These are phyloP conservation scores for Hypsopygia costalis DNA, from an alignment of 2,888 invertebrate species.

Conservation along the genomic window DNA sequence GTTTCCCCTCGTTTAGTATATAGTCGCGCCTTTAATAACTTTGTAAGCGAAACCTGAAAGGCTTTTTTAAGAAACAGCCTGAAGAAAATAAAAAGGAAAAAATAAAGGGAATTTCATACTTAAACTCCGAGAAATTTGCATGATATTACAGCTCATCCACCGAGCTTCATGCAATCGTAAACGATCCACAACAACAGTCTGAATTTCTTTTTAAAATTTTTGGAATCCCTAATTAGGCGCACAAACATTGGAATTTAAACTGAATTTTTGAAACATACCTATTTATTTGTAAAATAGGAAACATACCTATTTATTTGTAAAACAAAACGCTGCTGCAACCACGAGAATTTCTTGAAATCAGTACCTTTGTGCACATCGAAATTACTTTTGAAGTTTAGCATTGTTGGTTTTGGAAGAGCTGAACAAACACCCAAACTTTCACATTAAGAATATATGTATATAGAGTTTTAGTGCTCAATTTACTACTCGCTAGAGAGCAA, in stretches of 20 bases:
- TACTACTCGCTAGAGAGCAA: too few relatives aligned
- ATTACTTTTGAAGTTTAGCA: too few relatives aligned
- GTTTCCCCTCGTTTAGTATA: slow-evolving; percentile 44
- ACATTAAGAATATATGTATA: too few relatives aligned
- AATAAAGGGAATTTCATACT: slow-evolving; percentile 63
- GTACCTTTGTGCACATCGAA: too few relatives aligned
- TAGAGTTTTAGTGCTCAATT: too few relatives aligned
- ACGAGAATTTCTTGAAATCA: too few relatives aligned
- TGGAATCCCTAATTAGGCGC: slow-evolving; percentile 45
- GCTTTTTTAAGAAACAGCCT: slow-evolving; percentile 56
- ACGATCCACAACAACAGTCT: slow-evolving; percentile 55
- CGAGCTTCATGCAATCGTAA: slow-evolving; percentile 50
- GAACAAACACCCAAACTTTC: too few relatives aligned
- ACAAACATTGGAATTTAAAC: slow-evolving; percentile 25
- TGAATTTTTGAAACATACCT: too few relatives aligned
- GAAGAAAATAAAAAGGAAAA: slow-evolving; percentile 53
- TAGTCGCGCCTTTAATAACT: slow-evolving; percentile 57
- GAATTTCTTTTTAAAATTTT: slow-evolving; percentile 43
- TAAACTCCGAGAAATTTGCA: slow-evolving; percentile 65
- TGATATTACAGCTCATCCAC: slow-evolving; percentile 65
- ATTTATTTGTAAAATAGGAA: too few relatives aligned
- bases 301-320: too few relatives aligned
- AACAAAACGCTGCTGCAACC: too few relatives aligned
- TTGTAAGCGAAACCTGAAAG: slow-evolving; percentile 63
- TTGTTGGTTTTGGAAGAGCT: too few relatives aligned